A percentile compares a stretch with the other conserved stretches of the same genome.
Conservation (phyloP, 2,113 vertebrate genomes). For the Channa argus region DNA sequence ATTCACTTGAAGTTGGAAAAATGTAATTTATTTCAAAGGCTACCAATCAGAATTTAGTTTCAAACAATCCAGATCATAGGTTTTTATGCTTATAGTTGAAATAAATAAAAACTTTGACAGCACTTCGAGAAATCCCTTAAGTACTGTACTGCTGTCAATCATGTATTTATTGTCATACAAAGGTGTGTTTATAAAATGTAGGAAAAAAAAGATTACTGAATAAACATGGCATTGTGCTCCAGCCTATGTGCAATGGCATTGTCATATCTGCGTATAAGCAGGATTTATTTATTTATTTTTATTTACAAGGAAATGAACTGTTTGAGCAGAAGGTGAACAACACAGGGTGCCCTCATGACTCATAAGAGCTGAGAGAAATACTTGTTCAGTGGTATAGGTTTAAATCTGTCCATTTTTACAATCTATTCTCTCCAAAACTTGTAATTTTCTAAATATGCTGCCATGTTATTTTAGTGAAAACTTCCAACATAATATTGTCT, state of each 20-base stretch:
- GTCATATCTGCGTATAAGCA: not conserved
- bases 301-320: constrained; percentile 31
- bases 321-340: constrained; percentile 66
- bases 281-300: not conserved
- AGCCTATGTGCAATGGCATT: not conserved
- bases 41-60: no score
- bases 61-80: no score
- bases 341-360: constrained; percentile 58
- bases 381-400: constrained; percentile 28
- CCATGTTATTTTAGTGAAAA: not conserved
- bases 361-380: constrained; percentile 37
- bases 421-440: not conserved
- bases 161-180: not conserved
- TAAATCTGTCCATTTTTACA: constrained; percentile 40
- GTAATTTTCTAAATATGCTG: constrained; percentile 14
- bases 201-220: not conserved
- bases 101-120: no score
- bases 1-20: no score
- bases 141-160: not conserved
- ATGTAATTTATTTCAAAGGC: no score
- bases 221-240: not conserved
- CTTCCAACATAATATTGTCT: not conserved
- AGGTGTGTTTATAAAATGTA: constrained; percentile 2
- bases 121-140: no score
- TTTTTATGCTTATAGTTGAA: no score